These are phyloP conservation scores for Propithecus coquereli DNA, from an alignment of 2,113 vertebrate genomes.

Conservation along the genomic window DNA sequence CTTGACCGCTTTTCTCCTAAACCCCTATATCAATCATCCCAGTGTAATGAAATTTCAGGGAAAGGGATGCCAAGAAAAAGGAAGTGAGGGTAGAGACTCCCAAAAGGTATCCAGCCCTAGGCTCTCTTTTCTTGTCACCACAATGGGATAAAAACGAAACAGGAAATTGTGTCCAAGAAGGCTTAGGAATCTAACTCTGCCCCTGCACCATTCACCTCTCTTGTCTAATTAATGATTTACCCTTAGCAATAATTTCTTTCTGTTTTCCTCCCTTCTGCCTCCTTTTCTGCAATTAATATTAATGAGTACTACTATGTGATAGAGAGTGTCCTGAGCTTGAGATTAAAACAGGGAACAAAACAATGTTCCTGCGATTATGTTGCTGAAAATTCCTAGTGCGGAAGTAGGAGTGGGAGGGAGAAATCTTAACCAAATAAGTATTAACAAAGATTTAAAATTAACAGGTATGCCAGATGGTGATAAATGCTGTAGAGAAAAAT, in stretches of 20 bases:
- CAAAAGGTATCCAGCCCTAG: neutral
- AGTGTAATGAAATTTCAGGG: neutral
- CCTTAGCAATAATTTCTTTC: neutral
- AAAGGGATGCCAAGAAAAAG: neutral
- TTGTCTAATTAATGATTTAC: neutral
- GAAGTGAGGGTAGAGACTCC: neutral
- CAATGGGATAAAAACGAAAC: neutral
- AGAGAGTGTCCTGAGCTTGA: neutral
- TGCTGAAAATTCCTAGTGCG: neutral
- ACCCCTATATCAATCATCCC: neutral
- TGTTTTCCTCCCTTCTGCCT: neutral
- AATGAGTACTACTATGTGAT: neutral
- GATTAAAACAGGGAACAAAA: neutral
- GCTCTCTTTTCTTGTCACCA: neutral
- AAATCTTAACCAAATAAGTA: neutral
- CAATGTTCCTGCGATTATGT: neutral
- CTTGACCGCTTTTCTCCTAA: neutral
- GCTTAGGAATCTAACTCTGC: neutral
- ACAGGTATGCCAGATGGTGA: neutral
- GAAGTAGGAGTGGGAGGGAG: neutral
- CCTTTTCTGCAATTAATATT: neutral
- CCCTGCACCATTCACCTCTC: neutral
- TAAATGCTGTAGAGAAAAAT: neutral
- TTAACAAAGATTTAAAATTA: slow-evolving; percentile 21
- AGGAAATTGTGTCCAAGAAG: neutral